phyloP scores from a whole-genome alignment of 2,797 vertebrate genomes.

The Uromys caudimaculatus region DNA sequence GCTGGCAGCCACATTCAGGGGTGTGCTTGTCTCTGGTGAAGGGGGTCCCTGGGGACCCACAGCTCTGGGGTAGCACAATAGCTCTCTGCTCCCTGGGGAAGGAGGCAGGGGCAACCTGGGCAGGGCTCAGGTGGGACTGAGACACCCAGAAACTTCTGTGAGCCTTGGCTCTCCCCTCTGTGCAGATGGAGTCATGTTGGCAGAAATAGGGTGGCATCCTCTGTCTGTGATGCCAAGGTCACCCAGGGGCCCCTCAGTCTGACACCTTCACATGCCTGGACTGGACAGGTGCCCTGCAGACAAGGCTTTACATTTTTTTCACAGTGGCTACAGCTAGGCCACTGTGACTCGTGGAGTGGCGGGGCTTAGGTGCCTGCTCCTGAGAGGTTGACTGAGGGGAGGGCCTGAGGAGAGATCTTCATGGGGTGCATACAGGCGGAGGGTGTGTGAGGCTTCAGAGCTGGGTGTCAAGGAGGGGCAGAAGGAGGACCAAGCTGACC shows the following conservation, averaged over 20 bases:
- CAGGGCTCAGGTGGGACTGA: accelerated
- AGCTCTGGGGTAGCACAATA: accelerated
- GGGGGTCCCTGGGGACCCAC: neutral
- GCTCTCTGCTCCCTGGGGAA: neutral
- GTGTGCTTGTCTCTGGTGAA: neutral
- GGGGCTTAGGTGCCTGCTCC: too few species aligned
- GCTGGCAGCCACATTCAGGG: too few species aligned
- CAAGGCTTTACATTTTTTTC: neutral
- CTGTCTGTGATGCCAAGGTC: neutral
- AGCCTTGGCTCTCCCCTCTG: neutral
- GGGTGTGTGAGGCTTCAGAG: neutral
- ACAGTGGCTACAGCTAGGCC: accelerated
- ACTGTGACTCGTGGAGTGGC: accelerated
- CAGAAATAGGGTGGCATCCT: accelerated
- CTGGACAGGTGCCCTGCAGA: neutral
- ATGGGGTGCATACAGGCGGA: neutral
- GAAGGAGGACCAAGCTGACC: too few species aligned
- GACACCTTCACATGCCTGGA: too few species aligned
- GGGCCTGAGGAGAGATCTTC: neutral
- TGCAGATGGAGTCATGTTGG: neutral
- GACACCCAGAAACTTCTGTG: accelerated
- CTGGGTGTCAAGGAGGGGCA: neutral
- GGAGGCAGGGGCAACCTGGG: neutral
- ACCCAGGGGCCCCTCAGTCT: neutral
- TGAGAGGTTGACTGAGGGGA: neutral